Base-by-base conservation (phyloP, 2,797 vertebrate species). In the Enteromius fasciolatus region DNA sequence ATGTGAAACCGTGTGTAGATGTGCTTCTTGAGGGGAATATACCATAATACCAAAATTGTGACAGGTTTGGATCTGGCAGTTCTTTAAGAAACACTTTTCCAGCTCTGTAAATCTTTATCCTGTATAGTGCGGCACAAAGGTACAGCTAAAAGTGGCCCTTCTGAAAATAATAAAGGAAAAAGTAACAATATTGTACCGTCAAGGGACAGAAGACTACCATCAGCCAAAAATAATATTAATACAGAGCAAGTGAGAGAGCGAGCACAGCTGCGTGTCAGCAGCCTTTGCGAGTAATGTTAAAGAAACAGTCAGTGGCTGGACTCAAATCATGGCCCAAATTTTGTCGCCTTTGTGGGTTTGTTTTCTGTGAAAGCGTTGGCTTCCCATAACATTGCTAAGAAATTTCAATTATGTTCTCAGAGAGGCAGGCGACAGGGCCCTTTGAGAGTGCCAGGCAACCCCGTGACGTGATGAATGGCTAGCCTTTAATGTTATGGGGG, bases 391-490 rank as follows among this genome's bases (percentile, higher is more conserved):
- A 82, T 87, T 77, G 82, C 84, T 64, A 76, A 82, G 76, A 86
- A 85, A 63, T 93, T 94, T 93, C 92, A 94, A 94, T 94, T 94
- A 93, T 90, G 90, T 91, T 92, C 84, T 85, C 82, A 78, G 88
- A 90, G 89, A 89, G 82, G 85, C 89, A 87, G 89, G 85, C 86
- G 88, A 92, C 92, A 90, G 90, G 87, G 90, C 84, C 88, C 91
- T 92, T 92, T 93, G 91, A 90, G 89, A 86, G 90, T 90, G 92
- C 92, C 93, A 91, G 90, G 92, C 89, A 89, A 90, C 90, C 92
- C 89, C 88, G 91, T 92, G 92, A 93, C 91, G 93, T 94, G 94
- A 94, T 94, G 93, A 95, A 95, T 94, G 91, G 89, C 91, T 89
- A 85, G 91, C 88, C 93, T 93, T 93, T 94, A 94, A 94, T 94